phyloP scores from a whole-genome alignment of 2,888 invertebrate genomes.

The Microctonus aethiopoides region DNA sequence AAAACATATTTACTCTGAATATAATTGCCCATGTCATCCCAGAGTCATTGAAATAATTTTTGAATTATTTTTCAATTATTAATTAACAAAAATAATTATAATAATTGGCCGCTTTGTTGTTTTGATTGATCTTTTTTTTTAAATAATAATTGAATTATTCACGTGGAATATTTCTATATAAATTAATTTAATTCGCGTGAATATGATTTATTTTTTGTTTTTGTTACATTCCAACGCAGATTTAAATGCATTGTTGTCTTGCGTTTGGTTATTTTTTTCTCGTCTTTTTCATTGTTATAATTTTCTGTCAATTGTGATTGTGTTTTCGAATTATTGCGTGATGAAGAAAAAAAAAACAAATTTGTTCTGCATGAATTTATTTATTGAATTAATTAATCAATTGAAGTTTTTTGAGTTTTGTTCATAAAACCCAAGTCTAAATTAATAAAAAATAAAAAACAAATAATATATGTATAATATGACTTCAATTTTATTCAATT shows the following conservation, averaged over 20 bases:
- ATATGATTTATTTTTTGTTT: slow-evolving; percentile 6
- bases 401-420: background rate
- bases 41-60: background rate
- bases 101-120: too few relatives aligned
- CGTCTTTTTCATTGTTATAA: slow-evolving; percentile 29
- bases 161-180: slow-evolving; percentile 10
- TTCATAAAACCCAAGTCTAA: background rate
- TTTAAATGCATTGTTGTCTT: slow-evolving; percentile 26
- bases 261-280: slow-evolving; percentile 16
- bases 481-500: background rate
- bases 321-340: background rate
- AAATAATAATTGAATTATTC: background rate
- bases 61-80: background rate
- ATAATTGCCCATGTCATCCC: background rate
- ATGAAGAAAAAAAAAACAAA: background rate
- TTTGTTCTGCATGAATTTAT: background rate
- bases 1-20: slow-evolving; percentile 34
- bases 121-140: background rate
- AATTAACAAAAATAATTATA: background rate
- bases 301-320: slow-evolving; percentile 17
- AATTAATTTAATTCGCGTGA: slow-evolving; percentile 23
- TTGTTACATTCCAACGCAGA: slow-evolving; percentile 40
- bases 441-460: background rate
- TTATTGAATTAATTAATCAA: background rate
- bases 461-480: background rate